Conservation (phyloP, 2,113 vertebrate species). For the Thamnophis sirtalis region DNA sequence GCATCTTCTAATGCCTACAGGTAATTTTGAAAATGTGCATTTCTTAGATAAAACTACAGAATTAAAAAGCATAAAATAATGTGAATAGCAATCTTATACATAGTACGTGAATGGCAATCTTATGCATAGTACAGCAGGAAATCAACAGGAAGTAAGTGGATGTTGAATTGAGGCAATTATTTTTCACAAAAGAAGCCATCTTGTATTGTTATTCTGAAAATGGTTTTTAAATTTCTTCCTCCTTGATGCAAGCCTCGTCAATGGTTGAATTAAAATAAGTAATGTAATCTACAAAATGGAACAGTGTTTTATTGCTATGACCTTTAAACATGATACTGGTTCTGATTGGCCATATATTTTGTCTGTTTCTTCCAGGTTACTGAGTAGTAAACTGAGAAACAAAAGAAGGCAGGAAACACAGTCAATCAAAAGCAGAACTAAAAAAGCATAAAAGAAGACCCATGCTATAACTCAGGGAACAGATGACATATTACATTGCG, state of each 20-base stretch:
- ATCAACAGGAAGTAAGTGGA: neutral
- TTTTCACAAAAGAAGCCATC: slow-evolving; percentile 1
- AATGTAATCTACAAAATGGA: neutral
- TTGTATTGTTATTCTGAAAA: neutral
- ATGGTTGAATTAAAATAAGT: neutral
- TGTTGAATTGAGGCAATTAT: neutral
- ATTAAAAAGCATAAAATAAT: neutral
- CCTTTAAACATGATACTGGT: slow-evolving; percentile 21
- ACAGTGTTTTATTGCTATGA: neutral
- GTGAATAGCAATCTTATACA: neutral
- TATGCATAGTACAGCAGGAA: neutral
- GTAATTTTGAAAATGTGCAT: neutral
- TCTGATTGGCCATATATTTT: slow-evolving; percentile 20
- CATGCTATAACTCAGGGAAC: slow-evolving; percentile 17
- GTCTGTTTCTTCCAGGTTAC: neutral
- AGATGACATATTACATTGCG: slow-evolving; percentile 12
- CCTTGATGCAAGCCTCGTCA: neutral
- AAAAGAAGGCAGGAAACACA: neutral
- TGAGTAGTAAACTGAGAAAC: slow-evolving; percentile 7
- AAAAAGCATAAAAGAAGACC: slow-evolving; percentile 22
- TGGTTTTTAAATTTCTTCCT: neutral
- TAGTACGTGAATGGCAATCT: neutral
- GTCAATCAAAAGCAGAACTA: slow-evolving; percentile 23
- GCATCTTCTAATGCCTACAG: neutral
- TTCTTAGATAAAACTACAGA: neutral